These are phyloP conservation scores for Ericerus pela DNA, from an alignment of 1,140 invertebrate species.

Conservation along the genomic window DNA sequence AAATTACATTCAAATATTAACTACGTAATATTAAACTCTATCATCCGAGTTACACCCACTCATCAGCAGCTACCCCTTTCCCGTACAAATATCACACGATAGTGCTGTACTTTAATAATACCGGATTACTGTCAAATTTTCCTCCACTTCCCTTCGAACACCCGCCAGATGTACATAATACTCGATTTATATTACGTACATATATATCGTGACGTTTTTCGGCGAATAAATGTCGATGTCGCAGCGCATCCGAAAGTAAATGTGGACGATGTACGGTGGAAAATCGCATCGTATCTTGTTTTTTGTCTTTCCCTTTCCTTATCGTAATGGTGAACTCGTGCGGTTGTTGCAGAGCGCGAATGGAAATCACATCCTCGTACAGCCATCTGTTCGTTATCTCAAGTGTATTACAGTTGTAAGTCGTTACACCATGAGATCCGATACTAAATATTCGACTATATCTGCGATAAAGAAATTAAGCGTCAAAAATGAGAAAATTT, in stretches of 20 bases:
- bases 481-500: slow-evolving; percentile 5
- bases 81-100: no score
- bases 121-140: no score
- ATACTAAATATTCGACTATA: slow-evolving; percentile 97
- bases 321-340: slow-evolving; percentile 73
- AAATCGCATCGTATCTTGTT: slow-evolving; percentile 89
- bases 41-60: no score
- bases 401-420: slow-evolving; percentile 85
- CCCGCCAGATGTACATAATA: no score
- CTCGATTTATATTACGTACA: neutral
- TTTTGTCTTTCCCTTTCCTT: slow-evolving; percentile 58
- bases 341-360: slow-evolving; percentile 40
- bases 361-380: slow-evolving; percentile 64
- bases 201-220: slow-evolving; percentile 53
- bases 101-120: no score
- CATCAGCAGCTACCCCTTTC: no score
- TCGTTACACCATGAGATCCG: slow-evolving; percentile 86
- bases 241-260: slow-evolving; percentile 80
- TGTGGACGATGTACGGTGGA: slow-evolving; percentile 90
- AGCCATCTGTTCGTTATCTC: slow-evolving; percentile 95
- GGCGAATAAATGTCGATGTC: slow-evolving; percentile 58
- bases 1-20: no score
- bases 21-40: no score
- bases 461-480: slow-evolving; percentile 35
- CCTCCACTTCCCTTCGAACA: no score